These are phyloP conservation scores for Anorthoa munda DNA, from an alignment of 2,888 invertebrate species.

Conservation along the genomic window DNA sequence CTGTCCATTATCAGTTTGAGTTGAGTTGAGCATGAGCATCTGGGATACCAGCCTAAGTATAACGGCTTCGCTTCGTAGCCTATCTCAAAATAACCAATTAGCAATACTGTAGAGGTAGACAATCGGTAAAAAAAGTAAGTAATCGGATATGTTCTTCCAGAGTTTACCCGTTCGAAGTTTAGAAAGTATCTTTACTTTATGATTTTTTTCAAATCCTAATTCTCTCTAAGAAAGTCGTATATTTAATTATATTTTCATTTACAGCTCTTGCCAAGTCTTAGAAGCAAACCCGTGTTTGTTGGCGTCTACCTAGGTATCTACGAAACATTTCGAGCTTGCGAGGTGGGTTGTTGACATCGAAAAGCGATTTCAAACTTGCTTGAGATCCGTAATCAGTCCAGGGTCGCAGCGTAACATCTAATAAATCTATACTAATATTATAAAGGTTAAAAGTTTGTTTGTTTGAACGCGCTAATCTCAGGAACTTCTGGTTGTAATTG, in stretches of 20 bases:
- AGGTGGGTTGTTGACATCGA: constrained; percentile 45
- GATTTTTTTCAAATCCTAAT: background rate
- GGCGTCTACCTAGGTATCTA: background rate
- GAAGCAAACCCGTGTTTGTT: constrained; percentile 43
- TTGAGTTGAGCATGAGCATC: too few species aligned
- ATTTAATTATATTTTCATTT: background rate
- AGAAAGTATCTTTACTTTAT: background rate
- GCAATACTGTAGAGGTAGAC: too few species aligned
- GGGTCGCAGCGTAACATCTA: background rate
- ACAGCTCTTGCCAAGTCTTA: constrained; percentile 13
- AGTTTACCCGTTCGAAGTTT: background rate
- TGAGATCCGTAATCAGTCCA: background rate
- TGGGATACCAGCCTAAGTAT: too few species aligned
- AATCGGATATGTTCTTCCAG: too few species aligned
- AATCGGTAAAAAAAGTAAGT: too few species aligned
- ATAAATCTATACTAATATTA: too few species aligned
- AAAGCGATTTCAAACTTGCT: constrained; percentile 46
- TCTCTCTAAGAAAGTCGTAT: background rate
- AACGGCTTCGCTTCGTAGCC: too few species aligned
- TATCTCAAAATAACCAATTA: too few species aligned
- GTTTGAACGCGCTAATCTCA: too few species aligned
- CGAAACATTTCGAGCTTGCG: constrained; percentile 7
- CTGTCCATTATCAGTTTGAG: too few species aligned
- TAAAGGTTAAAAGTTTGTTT: too few species aligned
- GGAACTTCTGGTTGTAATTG: too few species aligned